Evolutionary conservation across 2,888 invertebrate species (phyloP).

Genomic region (Idaea dimidiata): DNA sequence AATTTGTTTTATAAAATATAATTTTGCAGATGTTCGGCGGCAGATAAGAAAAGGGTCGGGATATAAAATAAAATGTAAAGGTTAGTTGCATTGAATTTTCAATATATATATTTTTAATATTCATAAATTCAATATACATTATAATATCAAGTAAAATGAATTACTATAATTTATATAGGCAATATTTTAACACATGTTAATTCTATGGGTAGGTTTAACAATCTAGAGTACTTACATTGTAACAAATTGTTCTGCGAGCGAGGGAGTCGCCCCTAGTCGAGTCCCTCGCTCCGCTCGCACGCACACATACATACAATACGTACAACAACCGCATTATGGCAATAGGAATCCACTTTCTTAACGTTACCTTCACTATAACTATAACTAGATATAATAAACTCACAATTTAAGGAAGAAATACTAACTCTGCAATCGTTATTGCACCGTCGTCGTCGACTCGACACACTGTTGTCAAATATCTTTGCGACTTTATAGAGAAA

Average conservation of each 20-base stretch:
- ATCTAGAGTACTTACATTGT: constrained; percentile 70
- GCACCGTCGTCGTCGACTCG: background rate
- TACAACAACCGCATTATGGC: constrained; percentile 73
- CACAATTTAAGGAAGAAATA: constrained; percentile 47
- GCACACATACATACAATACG: constrained; percentile 23
- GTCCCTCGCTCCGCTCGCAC: constrained; percentile 10
- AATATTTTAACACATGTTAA: constrained; percentile 81
- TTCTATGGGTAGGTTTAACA: constrained; percentile 79
- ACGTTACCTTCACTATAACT: constrained; percentile 41
- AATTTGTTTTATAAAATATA: no score
- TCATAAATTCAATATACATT: constrained; percentile 82
- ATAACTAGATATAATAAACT: constrained; percentile 32
- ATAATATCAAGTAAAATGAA: constrained; percentile 81
- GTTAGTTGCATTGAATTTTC: constrained; percentile 67
- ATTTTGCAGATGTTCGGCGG: no score
- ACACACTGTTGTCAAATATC: background rate
- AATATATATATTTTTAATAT: constrained; percentile 81
- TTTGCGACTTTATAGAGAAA: background rate
- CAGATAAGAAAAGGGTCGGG: background rate
- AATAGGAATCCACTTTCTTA: constrained; percentile 76
- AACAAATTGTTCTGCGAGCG: constrained; percentile 56
- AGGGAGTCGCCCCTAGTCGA: constrained; percentile 20
- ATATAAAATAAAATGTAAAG: constrained; percentile 23
- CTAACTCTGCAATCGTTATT: background rate
- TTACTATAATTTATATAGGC: constrained; percentile 81